Percentiles rank a stretch among this genome's conserved stretches.
phyloP scores from a whole-genome alignment of 1,140 invertebrate genomes.

The Lethrus apterus region DNA sequence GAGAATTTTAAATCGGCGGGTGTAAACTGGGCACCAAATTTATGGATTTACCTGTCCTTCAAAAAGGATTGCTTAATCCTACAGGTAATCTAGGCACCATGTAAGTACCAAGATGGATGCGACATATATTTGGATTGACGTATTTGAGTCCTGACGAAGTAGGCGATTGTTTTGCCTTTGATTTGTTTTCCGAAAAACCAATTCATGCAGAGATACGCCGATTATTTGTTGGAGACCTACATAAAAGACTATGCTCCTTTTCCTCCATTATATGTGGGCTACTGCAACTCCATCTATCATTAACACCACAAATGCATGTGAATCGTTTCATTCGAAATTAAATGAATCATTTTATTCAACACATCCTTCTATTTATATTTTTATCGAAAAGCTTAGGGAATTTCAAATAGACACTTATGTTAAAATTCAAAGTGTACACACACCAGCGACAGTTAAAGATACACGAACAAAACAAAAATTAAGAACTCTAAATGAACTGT shows the following conservation, averaged over 20 bases:
- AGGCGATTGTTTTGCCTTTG: constrained; percentile 8
- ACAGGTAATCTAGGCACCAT: too few relatives aligned
- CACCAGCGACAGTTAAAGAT: too few relatives aligned
- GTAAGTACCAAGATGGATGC: too few relatives aligned
- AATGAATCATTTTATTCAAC: too few relatives aligned
- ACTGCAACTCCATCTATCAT: background rate
- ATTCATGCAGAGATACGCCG: background rate
- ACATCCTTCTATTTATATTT: background rate
- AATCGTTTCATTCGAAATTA: constrained; percentile 2
- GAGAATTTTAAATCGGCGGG: too few relatives aligned
- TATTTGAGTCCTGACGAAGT: constrained; percentile 9
- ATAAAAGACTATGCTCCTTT: background rate
- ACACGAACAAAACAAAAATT: too few relatives aligned
- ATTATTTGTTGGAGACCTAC: constrained; percentile 4
- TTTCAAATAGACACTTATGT: background rate
- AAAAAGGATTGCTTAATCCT: too few relatives aligned
- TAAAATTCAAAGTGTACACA: constrained; percentile 2
- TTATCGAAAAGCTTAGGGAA: background rate
- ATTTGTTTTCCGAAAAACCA: background rate
- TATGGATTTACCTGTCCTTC: too few relatives aligned
- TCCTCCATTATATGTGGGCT: constrained; percentile 5
- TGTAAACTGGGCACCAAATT: too few relatives aligned
- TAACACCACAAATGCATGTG: background rate
- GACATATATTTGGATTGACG: constrained; percentile 3
- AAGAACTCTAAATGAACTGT: too few relatives aligned